phyloP scores from a whole-genome alignment of 30 jellyfish, hydroid and myxozoan genomes.

The Cassiopea andromeda region DNA sequence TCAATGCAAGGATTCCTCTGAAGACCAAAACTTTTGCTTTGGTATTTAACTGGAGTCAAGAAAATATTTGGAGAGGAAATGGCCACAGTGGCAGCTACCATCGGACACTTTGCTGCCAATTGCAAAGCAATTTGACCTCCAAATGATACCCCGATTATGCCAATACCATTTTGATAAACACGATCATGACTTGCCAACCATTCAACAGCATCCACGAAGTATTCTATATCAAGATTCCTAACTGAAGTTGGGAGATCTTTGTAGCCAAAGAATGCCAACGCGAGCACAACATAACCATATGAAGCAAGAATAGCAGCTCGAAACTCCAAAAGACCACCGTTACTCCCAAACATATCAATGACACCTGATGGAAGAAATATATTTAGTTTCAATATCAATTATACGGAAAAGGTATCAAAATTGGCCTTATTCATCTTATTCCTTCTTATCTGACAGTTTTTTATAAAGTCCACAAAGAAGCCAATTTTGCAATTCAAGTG shows the following conservation, averaged over 20 bases:
- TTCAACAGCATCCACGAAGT: constrained; percentile 58
- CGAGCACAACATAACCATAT: constrained; percentile 80
- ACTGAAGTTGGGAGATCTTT: constrained; percentile 64
- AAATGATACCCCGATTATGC: constrained; percentile 53
- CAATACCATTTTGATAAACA: constrained; percentile 56
- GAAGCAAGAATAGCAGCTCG: constrained; percentile 77
- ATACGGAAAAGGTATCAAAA: too few species aligned
- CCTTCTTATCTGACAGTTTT: too few species aligned
- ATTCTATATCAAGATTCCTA: constrained; percentile 38
- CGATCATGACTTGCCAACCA: constrained; percentile 63
- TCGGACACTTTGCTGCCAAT: constrained; percentile 34
- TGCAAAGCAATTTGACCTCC: constrained; percentile 73
- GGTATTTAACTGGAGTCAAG: constrained; percentile 14
- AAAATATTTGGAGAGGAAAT: constrained; percentile 8
- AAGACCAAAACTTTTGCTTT: constrained; percentile 9
- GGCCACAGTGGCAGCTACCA: constrained; percentile 45
- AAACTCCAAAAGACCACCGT: constrained; percentile 60
- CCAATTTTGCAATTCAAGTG: too few species aligned
- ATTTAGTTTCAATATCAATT: too few species aligned
- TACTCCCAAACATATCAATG: constrained; percentile 66
- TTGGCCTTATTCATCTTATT: too few species aligned
- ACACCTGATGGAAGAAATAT: constrained; percentile 11
- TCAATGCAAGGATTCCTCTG: not conserved
- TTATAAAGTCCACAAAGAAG: too few species aligned
- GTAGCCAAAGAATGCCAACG: constrained; percentile 75